Base-by-base conservation (phyloP, 2,113 vertebrate species). In the Pseudopipra pipra region DNA sequence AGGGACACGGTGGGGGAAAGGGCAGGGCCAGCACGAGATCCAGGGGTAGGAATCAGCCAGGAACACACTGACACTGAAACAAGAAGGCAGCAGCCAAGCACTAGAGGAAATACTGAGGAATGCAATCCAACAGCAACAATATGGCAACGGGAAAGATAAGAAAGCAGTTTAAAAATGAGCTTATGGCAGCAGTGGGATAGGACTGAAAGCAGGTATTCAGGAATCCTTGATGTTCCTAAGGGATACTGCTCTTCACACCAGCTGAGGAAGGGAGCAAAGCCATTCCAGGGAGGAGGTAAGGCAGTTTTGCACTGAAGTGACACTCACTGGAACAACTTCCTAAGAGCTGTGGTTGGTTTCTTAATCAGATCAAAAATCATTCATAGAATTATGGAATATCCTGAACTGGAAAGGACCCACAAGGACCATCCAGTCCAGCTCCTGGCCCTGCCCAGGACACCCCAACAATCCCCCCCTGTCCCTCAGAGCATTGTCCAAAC, bases 171-270 rank as follows among this genome's bases (percentile, higher is more conserved):
- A 41, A 56, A 65, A 71, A 33, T 6, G 33, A 46, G 18, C 31
- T 9, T 19, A 2, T 14, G 47, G 6, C 8, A 37, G 2, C 0
- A 33, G 58, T 2, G 2, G 87, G 44, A 11, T 3, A 61, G 66
- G 30, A 15, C 30, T n/a, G 56, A 37, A 19, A 54, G 41, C 13
- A 51, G 18, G 3, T 14, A 1, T 15, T 19, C 21, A 6, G 49
- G 30, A 39, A 14, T 5, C 66, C 54, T 25, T 28, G 33, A 0
- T 4, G 6, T 11, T 56, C 56, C 47, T 12, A 5, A 24, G 35
- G 46, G 5, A 67, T 18, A 19, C 33, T 41, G 55, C 16, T 66
- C 35, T 41, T 84, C 58, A 11, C 13, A 19, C 37, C 75, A n/a
- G 81, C 67, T 8, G 37, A 39, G 39, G 67, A 81, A 54, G 35